Evolutionary conservation across 2,797 vertebrate genomes (phyloP), one percentile per base, ranked within the genome.

Genomic region (Poeciliopsis presidionis): DNA sequence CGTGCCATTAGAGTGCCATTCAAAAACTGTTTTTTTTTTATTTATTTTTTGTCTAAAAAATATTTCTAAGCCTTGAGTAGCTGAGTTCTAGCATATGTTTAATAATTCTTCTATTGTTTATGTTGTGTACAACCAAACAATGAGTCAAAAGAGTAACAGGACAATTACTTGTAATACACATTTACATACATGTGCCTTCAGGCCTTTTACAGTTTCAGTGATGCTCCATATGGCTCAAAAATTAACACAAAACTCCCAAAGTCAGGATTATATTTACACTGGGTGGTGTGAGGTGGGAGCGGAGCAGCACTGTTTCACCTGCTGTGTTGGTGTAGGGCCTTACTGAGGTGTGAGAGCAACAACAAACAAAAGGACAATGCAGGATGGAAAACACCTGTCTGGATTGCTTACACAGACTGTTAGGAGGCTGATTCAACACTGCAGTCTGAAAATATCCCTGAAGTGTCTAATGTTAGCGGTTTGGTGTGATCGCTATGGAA

Each of bases 371-470:
- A 79, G 78, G 81, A 85, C 75, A 80, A 73, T 5, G 69, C 75
- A 76, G 76, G 88, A 49, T 79, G 85, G 89, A 89, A 91, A 91
- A 88, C 90, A 91, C 90, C 90, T 90, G 90, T 86, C 84, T 71
- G 30, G 61, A 22, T 83, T 71, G 79, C 77, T 85, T 81, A 76
- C 76, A 75, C 63, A 76, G 41, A 73, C 55, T 53, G 39, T 74
- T 74, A 6, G 39, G 63, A 81, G 74, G 59, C 78, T 47, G 83
- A 77, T 74, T 70, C 1, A 5, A 81, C 45, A 76, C 53, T 5
- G 43, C 71, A 63, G 49, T 77, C 75, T 75, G 55, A 78, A 79
- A 87, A 84, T 75, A 81, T 46, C 53, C 55, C 57, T 43, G 22
- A 78, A 28, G 33, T 46, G 41, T 41, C 39, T 72, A 25, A 78